Base-by-base conservation (phyloP, 2,113 vertebrate genomes). In the Notiomystis cincta region DNA sequence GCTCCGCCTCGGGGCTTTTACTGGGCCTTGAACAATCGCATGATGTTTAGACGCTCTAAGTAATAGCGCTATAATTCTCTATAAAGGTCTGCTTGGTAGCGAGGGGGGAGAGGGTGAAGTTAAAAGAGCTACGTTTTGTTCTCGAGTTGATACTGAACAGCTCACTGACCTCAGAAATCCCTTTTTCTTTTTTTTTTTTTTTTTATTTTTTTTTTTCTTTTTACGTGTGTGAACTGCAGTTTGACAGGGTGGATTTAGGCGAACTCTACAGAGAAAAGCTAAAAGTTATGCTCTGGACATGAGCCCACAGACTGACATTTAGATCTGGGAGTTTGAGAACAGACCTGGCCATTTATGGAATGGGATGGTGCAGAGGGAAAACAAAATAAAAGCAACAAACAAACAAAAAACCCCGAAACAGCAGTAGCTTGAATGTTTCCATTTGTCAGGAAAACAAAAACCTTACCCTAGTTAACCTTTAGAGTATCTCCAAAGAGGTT, bases 121-220 rank as follows among this genome's bases (percentile, higher is more conserved):
- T 61, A 10, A 13, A 6, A 27, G 57, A 80, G 24, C 15, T 62
- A 0, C 1, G 0, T 23, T 0, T 64, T 28, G 4, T 10, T 37
- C 17, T n/a, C 10, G 11, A 2, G 3, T 17, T 73, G 45, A 8
- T 50, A 35, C 2, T 42, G 47, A 45, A n/a, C 58, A 53, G n/a
- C 24, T 80, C 3, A 0, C 15, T n/a, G 27, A 48, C 21, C 23
- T 64, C 31, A 42, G 47, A 62, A 62, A 79, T 18, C 8, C 11
- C 9, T 2, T 10, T 4, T 27, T 19, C 12, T 7, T 50, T 27
- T 1, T 4, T 19, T 16, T 3, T 3, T 25, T 9, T 11, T 1
- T 22, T 4, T 40, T 5, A 6, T 19, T 27, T 7, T 7, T 13
- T 9, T 13, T 22, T 9, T 8, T 19, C 1, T 6, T n/a, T 40